Percentiles rank a stretch among this genome's conserved stretches.
Conservation (phyloP, 2,888 invertebrate species). For the Pachycephus smyrnensis region DNA sequence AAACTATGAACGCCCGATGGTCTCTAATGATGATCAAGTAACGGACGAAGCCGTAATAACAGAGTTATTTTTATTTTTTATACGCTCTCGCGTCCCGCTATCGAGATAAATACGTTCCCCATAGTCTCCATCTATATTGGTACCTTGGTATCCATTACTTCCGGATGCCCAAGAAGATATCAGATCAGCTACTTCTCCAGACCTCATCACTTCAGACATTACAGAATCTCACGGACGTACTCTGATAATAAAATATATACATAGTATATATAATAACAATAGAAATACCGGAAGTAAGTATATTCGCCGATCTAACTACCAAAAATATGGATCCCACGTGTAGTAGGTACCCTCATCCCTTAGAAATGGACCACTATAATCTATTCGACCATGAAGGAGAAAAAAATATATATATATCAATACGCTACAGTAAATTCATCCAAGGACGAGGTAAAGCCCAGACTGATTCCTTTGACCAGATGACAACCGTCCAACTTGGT, state of each 20-base stretch:
- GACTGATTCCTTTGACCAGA: neutral
- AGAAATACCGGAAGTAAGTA: neutral
- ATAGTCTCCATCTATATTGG: neutral
- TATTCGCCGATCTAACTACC: neutral
- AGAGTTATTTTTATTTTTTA: neutral
- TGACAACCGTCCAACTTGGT: neutral
- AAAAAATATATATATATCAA: neutral
- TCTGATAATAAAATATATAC: neutral
- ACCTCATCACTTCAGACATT: neutral
- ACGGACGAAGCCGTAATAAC: conserved; percentile 1
- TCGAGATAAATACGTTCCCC: neutral
- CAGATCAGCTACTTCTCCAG: neutral
- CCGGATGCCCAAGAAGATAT: neutral
- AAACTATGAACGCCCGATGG: neutral
- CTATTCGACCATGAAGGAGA: neutral
- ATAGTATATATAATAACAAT: too few relatives aligned
- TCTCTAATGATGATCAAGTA: conserved; percentile 6
- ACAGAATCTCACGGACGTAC: neutral
- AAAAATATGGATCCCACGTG: neutral
- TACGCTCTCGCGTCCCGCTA: neutral
- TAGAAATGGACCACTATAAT: neutral
- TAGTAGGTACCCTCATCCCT: neutral
- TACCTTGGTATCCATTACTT: neutral
- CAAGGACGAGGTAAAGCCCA: neutral
- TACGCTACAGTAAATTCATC: neutral